Percentiles rank a stretch among this genome's conserved stretches.
Conservation (phyloP, 2,888 invertebrate species). For the Prosopocoilus inquinatus region DNA sequence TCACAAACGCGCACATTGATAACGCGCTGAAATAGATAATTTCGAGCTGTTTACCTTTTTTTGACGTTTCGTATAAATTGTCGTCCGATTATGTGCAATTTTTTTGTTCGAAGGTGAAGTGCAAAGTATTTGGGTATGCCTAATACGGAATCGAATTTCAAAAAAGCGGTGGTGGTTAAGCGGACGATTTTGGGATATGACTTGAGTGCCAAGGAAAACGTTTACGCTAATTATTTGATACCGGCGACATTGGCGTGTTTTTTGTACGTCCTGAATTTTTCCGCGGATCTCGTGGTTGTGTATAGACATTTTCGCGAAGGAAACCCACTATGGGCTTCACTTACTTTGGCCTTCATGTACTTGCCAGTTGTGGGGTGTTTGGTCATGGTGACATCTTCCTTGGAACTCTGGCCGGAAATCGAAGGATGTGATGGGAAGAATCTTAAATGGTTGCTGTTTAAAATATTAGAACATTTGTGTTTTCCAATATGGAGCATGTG, state of each 20-base stretch:
- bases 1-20: too few species aligned
- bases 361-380: constrained; percentile 60
- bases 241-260: constrained; percentile 60
- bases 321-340: constrained; percentile 54
- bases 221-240: constrained; percentile 54
- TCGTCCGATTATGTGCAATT: too few species aligned
- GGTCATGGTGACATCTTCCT: constrained; percentile 59
- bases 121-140: constrained; percentile 8
- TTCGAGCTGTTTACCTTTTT: too few species aligned
- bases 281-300: constrained; percentile 66
- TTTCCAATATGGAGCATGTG: constrained; percentile 64
- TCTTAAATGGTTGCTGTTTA: constrained; percentile 51
- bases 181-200: constrained; percentile 41
- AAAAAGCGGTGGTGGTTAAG: constrained; percentile 15
- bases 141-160: constrained; percentile 14
- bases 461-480: constrained; percentile 54
- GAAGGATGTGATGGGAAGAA: constrained; percentile 52
- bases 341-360: constrained; percentile 53
- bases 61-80: too few species aligned
- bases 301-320: constrained; percentile 62
- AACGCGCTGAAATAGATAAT: too few species aligned
- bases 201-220: constrained; percentile 51
- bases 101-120: too few species aligned
- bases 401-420: constrained; percentile 56
- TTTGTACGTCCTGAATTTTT: constrained; percentile 65